Conservation (phyloP, 2,113 vertebrate genomes). For the Stigmatopora nigra region DNA sequence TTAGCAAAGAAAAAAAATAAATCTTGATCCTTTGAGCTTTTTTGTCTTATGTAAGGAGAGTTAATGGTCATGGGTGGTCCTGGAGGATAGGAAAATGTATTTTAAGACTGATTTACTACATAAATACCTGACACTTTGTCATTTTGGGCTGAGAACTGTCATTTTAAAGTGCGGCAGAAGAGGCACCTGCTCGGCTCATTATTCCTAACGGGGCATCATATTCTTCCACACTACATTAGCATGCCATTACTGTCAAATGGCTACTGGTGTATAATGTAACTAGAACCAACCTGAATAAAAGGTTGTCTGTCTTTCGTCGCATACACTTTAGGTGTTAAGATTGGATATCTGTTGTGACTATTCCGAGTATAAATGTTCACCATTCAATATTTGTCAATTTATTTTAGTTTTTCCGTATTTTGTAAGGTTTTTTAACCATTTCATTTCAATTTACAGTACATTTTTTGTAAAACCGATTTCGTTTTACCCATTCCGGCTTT, state of each 20-base stretch:
- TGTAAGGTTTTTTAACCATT: no score
- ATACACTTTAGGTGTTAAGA: not conserved
- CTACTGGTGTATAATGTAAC: conserved; percentile 6
- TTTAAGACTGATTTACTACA: conserved; percentile 26
- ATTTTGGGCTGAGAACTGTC: conserved; percentile 1
- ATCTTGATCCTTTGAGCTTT: conserved; percentile 1
- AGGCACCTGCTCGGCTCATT: not conserved
- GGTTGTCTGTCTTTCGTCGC: conserved; percentile 9
- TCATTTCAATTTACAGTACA: no score
- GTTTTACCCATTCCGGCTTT: no score
- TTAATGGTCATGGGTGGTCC: conserved; percentile 22
- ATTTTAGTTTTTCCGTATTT: no score
- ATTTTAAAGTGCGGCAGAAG: not conserved
- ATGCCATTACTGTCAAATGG: conserved; percentile 17
- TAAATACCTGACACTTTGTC: conserved; percentile 7
- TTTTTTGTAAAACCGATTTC: no score
- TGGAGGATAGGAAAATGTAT: conserved; percentile 19
- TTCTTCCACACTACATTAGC: conserved; percentile 10
- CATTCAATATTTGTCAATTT: not conserved
- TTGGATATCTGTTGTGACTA: conserved; percentile 1
- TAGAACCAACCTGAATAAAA: conserved; percentile 2
- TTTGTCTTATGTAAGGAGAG: conserved; percentile 4
- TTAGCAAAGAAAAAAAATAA: not conserved
- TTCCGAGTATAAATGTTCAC: not conserved
- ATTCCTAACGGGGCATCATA: not conserved